These are phyloP conservation scores for Helleia helle DNA, from an alignment of 2,888 invertebrate species.

Conservation along the genomic window DNA sequence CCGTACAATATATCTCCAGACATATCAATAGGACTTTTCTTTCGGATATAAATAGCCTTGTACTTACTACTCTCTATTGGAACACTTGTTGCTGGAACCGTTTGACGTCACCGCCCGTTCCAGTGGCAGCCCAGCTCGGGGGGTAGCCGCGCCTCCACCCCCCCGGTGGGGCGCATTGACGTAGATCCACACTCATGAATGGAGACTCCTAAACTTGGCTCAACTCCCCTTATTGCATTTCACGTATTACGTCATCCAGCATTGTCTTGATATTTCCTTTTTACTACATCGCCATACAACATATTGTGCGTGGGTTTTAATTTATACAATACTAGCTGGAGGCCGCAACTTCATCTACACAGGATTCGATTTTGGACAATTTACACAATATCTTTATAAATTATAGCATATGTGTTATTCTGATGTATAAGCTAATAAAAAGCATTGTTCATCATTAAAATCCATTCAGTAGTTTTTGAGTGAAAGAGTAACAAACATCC, in stretches of 20 bases:
- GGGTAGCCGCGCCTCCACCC: constrained; percentile 45
- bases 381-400: no score
- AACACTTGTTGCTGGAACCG: constrained; percentile 62
- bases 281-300: not conserved
- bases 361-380: no score
- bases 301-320: not conserved
- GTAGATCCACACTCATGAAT: constrained; percentile 64
- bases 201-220: constrained; percentile 38
- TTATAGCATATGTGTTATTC: no score
- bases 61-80: constrained; percentile 40
- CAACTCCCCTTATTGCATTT: constrained; percentile 16
- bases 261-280: not conserved
- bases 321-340: not conserved
- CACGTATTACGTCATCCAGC: constrained; percentile 17
- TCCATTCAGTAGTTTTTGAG: no score
- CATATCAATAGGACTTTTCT: constrained; percentile 29
- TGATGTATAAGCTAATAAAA: no score
- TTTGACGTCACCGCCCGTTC: constrained; percentile 60
- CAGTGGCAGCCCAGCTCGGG: constrained; percentile 31
- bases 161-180: constrained; percentile 45
- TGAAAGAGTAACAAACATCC: no score
- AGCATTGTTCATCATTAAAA: no score
- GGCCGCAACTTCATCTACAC: no score
- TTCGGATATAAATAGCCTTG: constrained; percentile 55
- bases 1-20: constrained; percentile 8